Base-by-base conservation (phyloP, 2,888 invertebrate genomes). In the Lucinisca nassula region DNA sequence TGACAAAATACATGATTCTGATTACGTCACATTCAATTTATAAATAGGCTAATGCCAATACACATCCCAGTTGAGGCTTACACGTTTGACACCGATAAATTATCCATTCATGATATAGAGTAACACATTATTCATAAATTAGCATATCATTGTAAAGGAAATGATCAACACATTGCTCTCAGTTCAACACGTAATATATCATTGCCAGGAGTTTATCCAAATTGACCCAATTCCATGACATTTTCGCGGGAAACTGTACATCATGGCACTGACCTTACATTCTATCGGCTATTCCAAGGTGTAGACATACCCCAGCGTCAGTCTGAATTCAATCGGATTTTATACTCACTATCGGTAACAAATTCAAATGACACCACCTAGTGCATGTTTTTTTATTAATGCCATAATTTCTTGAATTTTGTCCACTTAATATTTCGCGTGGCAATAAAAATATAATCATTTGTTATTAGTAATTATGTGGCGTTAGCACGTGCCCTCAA, bases 221-320 rank as follows among this genome's bases (percentile, higher is more conserved):
- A 78, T 55, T 82, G 79, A 79, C 82, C 76, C 45, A 85, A 82
- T 74, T 82, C 58, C 79, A 21, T 87, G 87, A 87, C 87, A 84
- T 84, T 84, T 83, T 84, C 74, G 84, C 87, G 87, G 84, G 87
- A 87, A 83, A 73, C 77, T 73, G 35, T 70, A 84, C 82, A 81
- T 81, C 77, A 75, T 84, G 84, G 76, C 76, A 79, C 78, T 84
- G 88, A 88, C 88, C 88, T 88, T 76, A 76, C 79, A 82, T 88
- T 84, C 76, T 88, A 88, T 79, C 77, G 58, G 82, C 75, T 70
- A 21, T 84, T 76, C 51, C 32, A n/a, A 30, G 38, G 32, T 45
- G 17, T 45, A 30, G 38, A 55, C 58, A 0, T 38, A 32, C 73
- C 37, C 81, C 81, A 51, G 17, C 55, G n/a, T 4, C 21, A 55